Percentiles rank a stretch among this genome's conserved stretches.
Conservation (phyloP, 2,797 vertebrate genomes). For the Atherinosoma microstoma region DNA sequence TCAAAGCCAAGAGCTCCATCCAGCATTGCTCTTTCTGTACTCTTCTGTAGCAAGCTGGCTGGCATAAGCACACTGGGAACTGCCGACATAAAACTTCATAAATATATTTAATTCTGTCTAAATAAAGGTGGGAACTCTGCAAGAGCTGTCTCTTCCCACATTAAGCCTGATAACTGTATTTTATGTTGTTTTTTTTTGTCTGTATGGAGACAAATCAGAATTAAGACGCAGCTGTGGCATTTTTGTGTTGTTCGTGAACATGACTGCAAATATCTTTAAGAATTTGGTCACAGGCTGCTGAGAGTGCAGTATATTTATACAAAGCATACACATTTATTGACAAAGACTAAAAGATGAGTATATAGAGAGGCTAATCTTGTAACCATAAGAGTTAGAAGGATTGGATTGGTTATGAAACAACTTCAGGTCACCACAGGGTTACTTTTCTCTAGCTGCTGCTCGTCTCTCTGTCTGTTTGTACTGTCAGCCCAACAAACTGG, state of each 20-base stretch:
- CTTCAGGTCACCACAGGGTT: slow-evolving; percentile 65
- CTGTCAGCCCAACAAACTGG: slow-evolving; percentile 77
- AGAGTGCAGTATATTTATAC: slow-evolving; percentile 28
- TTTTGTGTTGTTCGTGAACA: slow-evolving; percentile 8
- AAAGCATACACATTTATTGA: slow-evolving; percentile 21
- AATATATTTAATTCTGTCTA: slow-evolving; percentile 62
- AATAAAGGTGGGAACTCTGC: slow-evolving; percentile 52
- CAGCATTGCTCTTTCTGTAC: slow-evolving; percentile 74
- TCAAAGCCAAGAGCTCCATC: slow-evolving; percentile 84
- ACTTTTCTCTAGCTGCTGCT: slow-evolving; percentile 61
- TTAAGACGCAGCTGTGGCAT: not conserved
- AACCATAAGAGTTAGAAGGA: slow-evolving; percentile 56
- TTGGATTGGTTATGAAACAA: slow-evolving; percentile 68
- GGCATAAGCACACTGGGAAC: slow-evolving; percentile 70
- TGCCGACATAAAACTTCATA: slow-evolving; percentile 67
- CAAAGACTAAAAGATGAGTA: slow-evolving; percentile 26
- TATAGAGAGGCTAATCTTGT: slow-evolving; percentile 45
- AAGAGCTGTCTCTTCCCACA: slow-evolving; percentile 28
- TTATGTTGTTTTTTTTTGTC: slow-evolving; percentile 16
- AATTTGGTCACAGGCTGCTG: slow-evolving; percentile 18
- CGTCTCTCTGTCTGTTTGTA: slow-evolving; percentile 71
- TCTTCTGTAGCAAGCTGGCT: slow-evolving; percentile 67
- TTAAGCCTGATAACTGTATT: slow-evolving; percentile 25
- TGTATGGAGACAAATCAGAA: slow-evolving; percentile 15
- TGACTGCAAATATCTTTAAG: slow-evolving; percentile 11